Evolutionary conservation across 1,140 invertebrate genomes (phyloP), one percentile per base, ranked within the genome.

Genomic region (Asbolus verrucosus): DNA sequence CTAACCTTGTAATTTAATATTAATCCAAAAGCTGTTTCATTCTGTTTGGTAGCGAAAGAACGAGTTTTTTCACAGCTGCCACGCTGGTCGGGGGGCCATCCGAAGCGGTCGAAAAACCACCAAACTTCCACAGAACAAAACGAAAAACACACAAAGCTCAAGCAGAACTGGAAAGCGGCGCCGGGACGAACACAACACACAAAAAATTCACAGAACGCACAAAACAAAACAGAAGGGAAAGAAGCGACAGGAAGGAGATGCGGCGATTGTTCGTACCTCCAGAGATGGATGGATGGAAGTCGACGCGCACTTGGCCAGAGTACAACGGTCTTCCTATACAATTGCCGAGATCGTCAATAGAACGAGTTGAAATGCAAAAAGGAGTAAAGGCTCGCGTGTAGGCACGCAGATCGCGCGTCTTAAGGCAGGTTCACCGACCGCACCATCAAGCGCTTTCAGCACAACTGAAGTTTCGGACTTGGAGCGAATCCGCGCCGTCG

Each of bases 1-100:
- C 59, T 36, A n/a, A 62, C 59, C 59, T 62, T 62, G 14, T 62
- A 62, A 62, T 16, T 36, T 6, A 62, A 62, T 36, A 62, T 33
- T 27, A 62, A 62, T 62, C 59, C 59, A 62, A 33, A 36, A 21
- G 4, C 16, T 33, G 59, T 46, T 16, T 46, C n/a, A 16, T 16
- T n/a, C 3, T 3, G 15, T 16, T 13, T 41, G 2, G 15, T n/a
- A n/a, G 19, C 6, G 15, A 19, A 46, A 46, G 43, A 46, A 46
- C 43, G 19, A 16, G 43, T 46, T 46, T 46, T 46, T 46, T 36
- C 33, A 36, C 5, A 4, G 33, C 5, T 36, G 33, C 33, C 33
- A 36, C 33, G 33, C 11, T 36, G 33, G 11, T 36, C 11, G 5
- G 33, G 33, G 33, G 33, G 5, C 11, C 33, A 36, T 36, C 11